phyloP scores from a whole-genome alignment of 2,888 invertebrate genomes.

The Drosophila glabriapex region DNA sequence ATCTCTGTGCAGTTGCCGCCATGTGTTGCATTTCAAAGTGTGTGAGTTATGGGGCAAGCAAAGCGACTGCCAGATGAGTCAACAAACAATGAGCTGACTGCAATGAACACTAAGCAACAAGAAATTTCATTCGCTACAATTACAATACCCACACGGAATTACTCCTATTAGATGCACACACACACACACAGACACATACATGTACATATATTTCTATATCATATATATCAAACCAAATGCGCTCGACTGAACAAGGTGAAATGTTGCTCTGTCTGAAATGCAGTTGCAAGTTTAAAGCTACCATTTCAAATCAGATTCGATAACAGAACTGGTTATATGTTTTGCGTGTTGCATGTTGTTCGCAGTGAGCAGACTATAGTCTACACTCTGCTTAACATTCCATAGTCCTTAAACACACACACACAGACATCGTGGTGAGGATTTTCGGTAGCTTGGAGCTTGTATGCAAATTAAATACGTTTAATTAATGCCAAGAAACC shows the following conservation, averaged over 20 bases:
- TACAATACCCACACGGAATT: slow-evolving; percentile 5
- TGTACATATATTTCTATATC: slow-evolving; percentile 38
- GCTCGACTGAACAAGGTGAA: slow-evolving; percentile 29
- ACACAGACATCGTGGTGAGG: not conserved
- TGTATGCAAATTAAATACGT: slow-evolving; percentile 54
- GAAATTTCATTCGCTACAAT: slow-evolving; percentile 28
- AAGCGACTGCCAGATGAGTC: slow-evolving; percentile 65
- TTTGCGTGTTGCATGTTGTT: not conserved
- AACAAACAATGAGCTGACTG: slow-evolving; percentile 52
- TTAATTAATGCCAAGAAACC: slow-evolving; percentile 54
- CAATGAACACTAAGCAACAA: slow-evolving; percentile 33
- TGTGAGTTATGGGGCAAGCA: slow-evolving; percentile 66
- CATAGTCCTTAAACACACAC: not conserved
- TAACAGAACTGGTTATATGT: not conserved
- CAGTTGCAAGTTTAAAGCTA: slow-evolving; percentile 20
- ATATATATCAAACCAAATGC: slow-evolving; percentile 51
- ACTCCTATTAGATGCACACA: slow-evolving; percentile 8
- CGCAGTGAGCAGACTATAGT: not conserved
- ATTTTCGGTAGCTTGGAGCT: slow-evolving; percentile 18
- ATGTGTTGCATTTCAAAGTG: slow-evolving; percentile 82
- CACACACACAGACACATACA: slow-evolving; percentile 23
- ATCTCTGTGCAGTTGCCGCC: slow-evolving; percentile 50
- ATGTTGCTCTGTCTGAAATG: slow-evolving; percentile 21
- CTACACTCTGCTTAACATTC: not conserved
- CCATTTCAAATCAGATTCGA: slow-evolving; percentile 31